A percentile compares a stretch with the other conserved stretches of the same genome.
These are phyloP conservation scores for Rhamphomyia laevipes DNA, from an alignment of 2,888 invertebrate species.

Conservation along the genomic window DNA sequence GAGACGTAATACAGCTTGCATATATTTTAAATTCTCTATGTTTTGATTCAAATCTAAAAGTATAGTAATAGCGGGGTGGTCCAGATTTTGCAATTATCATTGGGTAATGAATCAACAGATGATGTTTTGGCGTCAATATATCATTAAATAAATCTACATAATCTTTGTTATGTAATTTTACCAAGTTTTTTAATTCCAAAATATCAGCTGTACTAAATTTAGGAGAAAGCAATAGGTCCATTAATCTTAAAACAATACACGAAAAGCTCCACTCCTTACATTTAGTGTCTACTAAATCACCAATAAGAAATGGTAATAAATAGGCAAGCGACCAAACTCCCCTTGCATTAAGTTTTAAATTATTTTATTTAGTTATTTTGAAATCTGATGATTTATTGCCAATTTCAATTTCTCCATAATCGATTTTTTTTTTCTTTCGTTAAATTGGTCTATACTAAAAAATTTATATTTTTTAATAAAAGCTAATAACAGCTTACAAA, in stretches of 20 bases:
- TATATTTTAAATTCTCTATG: neutral
- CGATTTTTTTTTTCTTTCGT: slow-evolving; percentile 15
- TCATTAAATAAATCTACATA: too few relatives aligned
- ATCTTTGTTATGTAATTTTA: slow-evolving; percentile 5
- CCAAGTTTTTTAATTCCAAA: slow-evolving; percentile 9
- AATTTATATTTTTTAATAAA: slow-evolving; percentile 12
- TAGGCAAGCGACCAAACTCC: too few relatives aligned
- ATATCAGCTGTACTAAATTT: slow-evolving; percentile 5
- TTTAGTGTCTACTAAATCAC: too few relatives aligned
- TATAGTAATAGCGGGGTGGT: neutral
- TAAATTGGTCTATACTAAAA: slow-evolving; percentile 13
- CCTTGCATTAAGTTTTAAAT: too few relatives aligned
- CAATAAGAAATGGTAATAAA: too few relatives aligned
- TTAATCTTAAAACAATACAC: too few relatives aligned
- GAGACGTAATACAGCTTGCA: neutral
- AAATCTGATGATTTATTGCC: slow-evolving; percentile 12
- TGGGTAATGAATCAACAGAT: too few relatives aligned
- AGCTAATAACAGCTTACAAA: slow-evolving; percentile 13
- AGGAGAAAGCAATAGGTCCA: slow-evolving; percentile 14
- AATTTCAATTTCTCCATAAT: slow-evolving; percentile 16
- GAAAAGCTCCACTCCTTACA: too few relatives aligned
- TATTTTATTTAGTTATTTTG: neutral
- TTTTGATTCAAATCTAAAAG: neutral
- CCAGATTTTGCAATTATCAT: too few relatives aligned
- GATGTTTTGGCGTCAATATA: too few relatives aligned